Evolutionary conservation across 2,888 invertebrate species (phyloP).

Genomic region (Notodonta dromedarius): DNA sequence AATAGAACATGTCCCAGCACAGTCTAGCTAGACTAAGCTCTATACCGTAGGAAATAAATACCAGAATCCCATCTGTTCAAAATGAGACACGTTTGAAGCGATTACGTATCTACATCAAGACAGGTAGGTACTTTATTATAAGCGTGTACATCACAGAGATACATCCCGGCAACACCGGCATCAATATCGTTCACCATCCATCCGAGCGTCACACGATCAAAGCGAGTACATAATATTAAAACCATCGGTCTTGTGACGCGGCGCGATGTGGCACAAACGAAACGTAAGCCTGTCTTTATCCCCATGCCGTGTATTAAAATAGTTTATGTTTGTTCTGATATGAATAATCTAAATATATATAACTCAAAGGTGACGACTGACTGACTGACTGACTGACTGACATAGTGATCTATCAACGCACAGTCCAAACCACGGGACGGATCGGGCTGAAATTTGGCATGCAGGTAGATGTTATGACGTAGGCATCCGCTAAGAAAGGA

Average conservation of each 20-base stretch:
- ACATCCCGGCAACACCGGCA: not conserved
- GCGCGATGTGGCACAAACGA: slow-evolving; percentile 24
- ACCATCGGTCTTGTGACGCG: slow-evolving; percentile 31
- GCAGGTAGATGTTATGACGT: no score
- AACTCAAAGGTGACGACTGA: no score
- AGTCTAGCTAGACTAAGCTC: no score
- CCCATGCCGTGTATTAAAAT: not conserved
- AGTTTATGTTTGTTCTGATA: not conserved
- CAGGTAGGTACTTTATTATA: not conserved
- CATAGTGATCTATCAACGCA: no score
- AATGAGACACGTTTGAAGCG: not conserved
- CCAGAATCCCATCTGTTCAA: not conserved
- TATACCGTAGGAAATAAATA: no score
- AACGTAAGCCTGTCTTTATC: slow-evolving; percentile 3
- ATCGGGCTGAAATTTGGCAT: no score
- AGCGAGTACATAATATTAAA: slow-evolving; percentile 44
- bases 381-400: no score
- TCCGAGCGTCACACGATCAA: slow-evolving; percentile 40
- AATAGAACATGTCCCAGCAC: no score
- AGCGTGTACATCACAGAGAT: not conserved
- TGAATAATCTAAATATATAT: no score
- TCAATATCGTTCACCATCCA: slow-evolving; percentile 30
- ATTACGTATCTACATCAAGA: not conserved
- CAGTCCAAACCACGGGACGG: no score
- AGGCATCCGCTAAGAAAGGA: no score